Base-by-base conservation (phyloP, 2,797 vertebrate species). In the Euphonia xanthogaster region DNA sequence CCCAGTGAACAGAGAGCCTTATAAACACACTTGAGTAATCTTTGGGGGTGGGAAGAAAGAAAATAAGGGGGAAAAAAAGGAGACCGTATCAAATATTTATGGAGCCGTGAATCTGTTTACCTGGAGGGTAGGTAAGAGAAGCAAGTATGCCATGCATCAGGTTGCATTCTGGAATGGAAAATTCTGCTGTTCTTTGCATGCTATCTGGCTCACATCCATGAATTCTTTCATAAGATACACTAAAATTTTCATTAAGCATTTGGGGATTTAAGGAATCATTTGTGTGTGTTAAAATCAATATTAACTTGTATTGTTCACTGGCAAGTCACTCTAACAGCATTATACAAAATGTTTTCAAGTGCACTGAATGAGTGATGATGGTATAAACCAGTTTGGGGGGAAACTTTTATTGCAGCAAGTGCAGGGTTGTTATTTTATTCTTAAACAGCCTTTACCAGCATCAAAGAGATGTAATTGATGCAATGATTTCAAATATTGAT, bases 381-480 rank as follows among this genome's bases (percentile, higher is more conserved):
- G 79, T 67, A 95, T 81, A 97, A 96, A 92, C 62, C 55, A 83
- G 87, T 90, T 96, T 80, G 85, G 86, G 93, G 93, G 94, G 65
- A 94, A 96, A 95, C 79, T 85, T 85, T 92, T 92, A 96, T 95
- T 96, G 88, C 81, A 96, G 86, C 79, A 95, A 96, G 48, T 83
- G 71, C 65, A 92, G 66, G 61, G 86, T 39, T 93, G 84, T 96
- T 97, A 94, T 82, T 96, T 92, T 72, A 75, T 65, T 84, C 80
- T 87, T 77, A 86, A 92, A 62, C 50, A 91, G 82, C 50, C 82
- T 86, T 91, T 91, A 95, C 44, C 31, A 83, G 66, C 66, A 93
- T 88, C 76, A 95, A 93, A 96, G 44, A 70, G 80, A 85, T 85
- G 53, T 91, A 88, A 94, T 9, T 94, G 86, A 95, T 88, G 88